Base-by-base conservation (phyloP, 2,113 vertebrate species). In the Picathartes gymnocephalus region DNA sequence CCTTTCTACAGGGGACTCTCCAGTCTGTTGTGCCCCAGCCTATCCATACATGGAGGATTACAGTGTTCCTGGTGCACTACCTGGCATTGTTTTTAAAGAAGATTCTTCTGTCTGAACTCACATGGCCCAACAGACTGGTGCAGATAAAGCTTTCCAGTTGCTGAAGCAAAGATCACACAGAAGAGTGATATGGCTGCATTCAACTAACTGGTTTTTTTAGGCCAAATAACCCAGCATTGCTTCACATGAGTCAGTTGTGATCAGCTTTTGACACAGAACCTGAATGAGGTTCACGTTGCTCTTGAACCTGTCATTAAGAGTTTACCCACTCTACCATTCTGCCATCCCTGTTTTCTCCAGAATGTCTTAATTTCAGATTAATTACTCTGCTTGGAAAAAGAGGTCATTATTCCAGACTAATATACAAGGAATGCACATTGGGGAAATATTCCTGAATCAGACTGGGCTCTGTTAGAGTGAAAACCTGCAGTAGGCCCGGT, bases 1-100 rank as follows among this genome's bases (percentile, higher is more conserved):
- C 6, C 17, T 71, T 80, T 37, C 17, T 40, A 19, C 25, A 35
- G 10, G 4, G 18, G 4, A 1, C 13, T 56, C 21, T 56, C 3
- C 35, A 61, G 11, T 24, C 12, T 48, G 18, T 19, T 78, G 13
- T 58, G 5, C 12, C 37, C 5, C 10, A 37, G 2, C 15, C 40
- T 42, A 1, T 31, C 23, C 0, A 2, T 45, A 28, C 23, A n/a
- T 2, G 1, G 20, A 47, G 8, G 19, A 45, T 40, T 66, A 24
- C 10, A 24, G 7, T 22, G 9, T 81, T 58, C 16, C 23, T 28
- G 5, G 7, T 60, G 33, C 20, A 48, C 47, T 37, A 58, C 54
- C 35, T 80, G 39, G 6, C 9, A 33, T 56, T 50, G 16, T 31
- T 68, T 23, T 56, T 56, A 47, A 58, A 69, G 53, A 18, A 44